Evolutionary conservation across 2,888 invertebrate species (phyloP), one percentile per base, ranked within the genome.

Genomic region (Amphipoea lucens): DNA sequence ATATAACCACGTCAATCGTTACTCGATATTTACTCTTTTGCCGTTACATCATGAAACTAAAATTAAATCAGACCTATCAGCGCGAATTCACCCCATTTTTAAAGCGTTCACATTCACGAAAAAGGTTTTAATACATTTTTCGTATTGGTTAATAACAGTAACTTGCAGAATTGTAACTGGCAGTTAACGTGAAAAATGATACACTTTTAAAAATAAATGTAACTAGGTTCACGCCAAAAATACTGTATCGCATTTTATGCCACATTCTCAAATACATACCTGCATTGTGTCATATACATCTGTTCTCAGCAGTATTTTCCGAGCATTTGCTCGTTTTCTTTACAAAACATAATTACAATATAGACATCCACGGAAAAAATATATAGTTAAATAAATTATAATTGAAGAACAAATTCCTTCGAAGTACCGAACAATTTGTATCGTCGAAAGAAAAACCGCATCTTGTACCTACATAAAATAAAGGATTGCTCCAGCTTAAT

Each of bases 131-230:
- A 79, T 74, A 72, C n/a, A 79, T 81, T 78, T 78, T 73, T 76
- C 73, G 74, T 83, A 79, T 80, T 76, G 76, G 72, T 85, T 87
- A 77, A 84, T 84, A 84, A 87, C 86, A 88, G 78, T 83, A 83
- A 88, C 77, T 87, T 82, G 66, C 71, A 79, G 67, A 81, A 83
- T 75, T 88, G 82, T 87, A 80, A 88, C 82, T 85, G 83, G 87
- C 81, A 83, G 83, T 88, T 86, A 88, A 81, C 86, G 71, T 88
- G 79, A 87, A 83, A 86, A 57, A 87, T 83, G 76, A 80, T 74
- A 78, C 87, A 86, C 81, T 88, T 83, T 83, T 83, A 76, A 77
- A 83, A 83, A 88, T 78, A 78, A 88, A 88, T 83, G 83, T 76
- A 85, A 67, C 73, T 80, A 74, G 76, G 57, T 70, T 79, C 63